These are phyloP conservation scores for Thera obeliscata DNA, from an alignment of 2,888 invertebrate genomes.

Conservation along the genomic window DNA sequence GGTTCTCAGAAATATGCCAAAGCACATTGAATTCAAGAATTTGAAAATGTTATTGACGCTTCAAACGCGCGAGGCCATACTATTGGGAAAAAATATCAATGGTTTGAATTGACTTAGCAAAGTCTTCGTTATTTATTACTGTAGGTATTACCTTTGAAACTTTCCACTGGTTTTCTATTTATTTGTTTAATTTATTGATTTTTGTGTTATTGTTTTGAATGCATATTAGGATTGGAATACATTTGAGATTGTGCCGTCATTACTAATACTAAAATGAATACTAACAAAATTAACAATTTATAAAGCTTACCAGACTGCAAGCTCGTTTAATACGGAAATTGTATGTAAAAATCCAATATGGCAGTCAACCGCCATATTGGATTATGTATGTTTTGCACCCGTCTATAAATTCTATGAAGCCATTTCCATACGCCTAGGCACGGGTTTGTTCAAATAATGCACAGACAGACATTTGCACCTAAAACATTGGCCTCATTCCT, in stretches of 20 bases:
- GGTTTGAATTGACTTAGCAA: too few relatives aligned
- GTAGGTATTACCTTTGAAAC: conserved; percentile 37
- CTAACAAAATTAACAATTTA: too few relatives aligned
- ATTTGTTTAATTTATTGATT: conserved; percentile 37
- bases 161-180: conserved; percentile 48
- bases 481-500: too few relatives aligned
- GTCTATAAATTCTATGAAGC: too few relatives aligned
- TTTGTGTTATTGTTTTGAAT: conserved; percentile 31
- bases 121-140: conserved; percentile 47
- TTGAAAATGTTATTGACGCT: conserved; percentile 15
- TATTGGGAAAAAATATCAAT: background rate
- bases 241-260: conserved; percentile 8
- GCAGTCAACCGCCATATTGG: too few relatives aligned
- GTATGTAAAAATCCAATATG: too few relatives aligned
- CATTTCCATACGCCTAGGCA: too few relatives aligned
- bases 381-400: too few relatives aligned
- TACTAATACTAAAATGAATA: background rate
- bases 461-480: too few relatives aligned
- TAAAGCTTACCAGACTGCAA: too few relatives aligned
- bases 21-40: background rate
- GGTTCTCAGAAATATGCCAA: conserved; percentile 2
- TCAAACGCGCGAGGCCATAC: background rate
- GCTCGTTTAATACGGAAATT: too few relatives aligned
- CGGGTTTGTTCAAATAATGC: too few relatives aligned
- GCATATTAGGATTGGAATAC: background rate